Base-by-base conservation (phyloP, 2,113 vertebrate genomes). In the Ammodytes marinus region DNA sequence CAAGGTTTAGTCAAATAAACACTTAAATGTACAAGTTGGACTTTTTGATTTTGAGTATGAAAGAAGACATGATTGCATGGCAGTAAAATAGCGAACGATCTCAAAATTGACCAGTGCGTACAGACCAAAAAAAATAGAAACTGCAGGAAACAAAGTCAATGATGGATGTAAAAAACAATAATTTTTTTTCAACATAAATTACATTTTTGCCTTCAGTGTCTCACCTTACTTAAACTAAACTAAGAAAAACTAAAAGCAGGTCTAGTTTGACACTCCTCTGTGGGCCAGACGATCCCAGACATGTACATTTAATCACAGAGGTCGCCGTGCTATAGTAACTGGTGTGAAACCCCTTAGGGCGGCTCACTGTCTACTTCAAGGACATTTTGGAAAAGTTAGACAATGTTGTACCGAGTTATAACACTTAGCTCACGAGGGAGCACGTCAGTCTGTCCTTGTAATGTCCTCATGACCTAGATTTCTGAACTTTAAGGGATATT, bases 251-350 rank as follows among this genome's bases (percentile, higher is more conserved):
- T 46, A 27, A 70, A 37, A 74, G 53, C 65, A n/a, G 12, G 57
- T 74, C 45, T 57, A 3, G 54, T 45, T 67, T 37, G 58, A 83
- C 71, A 55, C 46, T 80, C 47, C n/a, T 72, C 64, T 74, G 59
- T 77, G 39, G 75, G n/a, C 61, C 65, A 77, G 59, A 80, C 61
- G 77, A 65, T 81, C 71, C 0, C 5, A 64, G 42, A 75, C 71
- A 40, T 71, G 73, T 40, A 60, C 74, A 40, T 83, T 79, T 81
- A 83, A 83, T 89, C 76, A 75, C 46, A 84, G 72, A 74, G 90
- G 82, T 84, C 85, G 84, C 74, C 74, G 67, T 73, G 80, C 66
- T 72, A 47, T 19, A 63, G 81, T 71, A 83, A 82, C 63, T 66
- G 70, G 63, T 63, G 55, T 60, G 69, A 78, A 68, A 60, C 60